phyloP scores from a whole-genome alignment of 2,113 vertebrate genomes.

The Otolemur garnettii region DNA sequence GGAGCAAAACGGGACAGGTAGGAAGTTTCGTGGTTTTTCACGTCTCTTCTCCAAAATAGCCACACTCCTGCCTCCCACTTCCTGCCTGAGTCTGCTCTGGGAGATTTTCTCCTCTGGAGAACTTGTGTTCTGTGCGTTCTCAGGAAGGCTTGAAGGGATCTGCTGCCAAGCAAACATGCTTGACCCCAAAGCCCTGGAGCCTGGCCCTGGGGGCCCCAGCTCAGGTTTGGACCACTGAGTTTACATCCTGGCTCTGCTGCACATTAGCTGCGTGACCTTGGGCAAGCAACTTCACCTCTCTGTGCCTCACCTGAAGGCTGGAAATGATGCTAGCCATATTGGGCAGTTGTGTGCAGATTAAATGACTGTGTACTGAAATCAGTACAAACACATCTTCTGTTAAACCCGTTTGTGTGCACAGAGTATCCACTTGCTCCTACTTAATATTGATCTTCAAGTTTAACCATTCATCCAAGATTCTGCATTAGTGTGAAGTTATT shows the following conservation, averaged over 20 bases:
- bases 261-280: not conserved
- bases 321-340: too few species aligned
- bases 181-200: not conserved
- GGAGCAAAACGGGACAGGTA: slow-evolving; percentile 81
- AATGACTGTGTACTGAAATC: not conserved
- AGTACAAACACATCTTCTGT: slow-evolving; percentile 8
- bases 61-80: slow-evolving; percentile 75
- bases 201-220: not conserved
- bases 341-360: not conserved
- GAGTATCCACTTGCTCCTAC: not conserved
- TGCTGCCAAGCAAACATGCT: slow-evolving; percentile 38
- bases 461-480: slow-evolving; percentile 42
- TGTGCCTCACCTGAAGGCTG: not conserved
- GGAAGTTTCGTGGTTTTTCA: slow-evolving; percentile 77
- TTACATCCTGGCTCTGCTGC: not conserved
- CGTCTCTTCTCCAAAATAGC: slow-evolving; percentile 82
- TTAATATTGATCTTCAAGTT: slow-evolving; percentile 35
- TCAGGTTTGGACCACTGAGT: not conserved
- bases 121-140: slow-evolving; percentile 40
- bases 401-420: not conserved
- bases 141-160: not conserved
- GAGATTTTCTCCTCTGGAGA: slow-evolving; percentile 41
- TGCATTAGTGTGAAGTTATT: not conserved
- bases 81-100: slow-evolving; percentile 59
- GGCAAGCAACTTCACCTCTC: not conserved